Evolutionary conservation across 2,113 vertebrate species (phyloP), one percentile per base, ranked within the genome.

Genomic region (Misgurnus anguillicaudatus): DNA sequence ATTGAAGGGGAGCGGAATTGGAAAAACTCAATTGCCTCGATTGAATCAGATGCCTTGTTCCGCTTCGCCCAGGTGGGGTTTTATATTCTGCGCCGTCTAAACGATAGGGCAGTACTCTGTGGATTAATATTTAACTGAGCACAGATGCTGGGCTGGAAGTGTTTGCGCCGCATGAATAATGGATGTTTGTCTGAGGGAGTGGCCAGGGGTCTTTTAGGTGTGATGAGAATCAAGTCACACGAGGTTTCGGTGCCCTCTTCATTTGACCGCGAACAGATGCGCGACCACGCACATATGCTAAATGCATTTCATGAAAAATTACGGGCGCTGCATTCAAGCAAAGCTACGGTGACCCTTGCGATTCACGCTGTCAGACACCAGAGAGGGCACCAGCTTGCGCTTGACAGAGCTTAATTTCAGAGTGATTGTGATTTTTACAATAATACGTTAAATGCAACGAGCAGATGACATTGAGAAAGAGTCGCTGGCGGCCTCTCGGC

Each of bases 121-220:
- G 17, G 76, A 91, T 94, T 65, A 91, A 93, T 93, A 92, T 93
- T 94, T 90, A 82, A 93, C 61, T 11, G 85, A 78, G 89, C 85
- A 87, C 92, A 93, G 92, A 92, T 92, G 92, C 88, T 77, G 85
- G 87, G 85, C 88, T 89, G 88, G 80, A 89, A 91, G 89, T 91
- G 83, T 92, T 92, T 91, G 87, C 87, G 87, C 84, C 71, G 62
- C 77, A 91, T 92, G 80, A 91, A 92, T 93, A 91, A 91, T 92
- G 86, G 84, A 92, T 79, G 38, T 76, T 71, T 85, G 87, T 89
- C 87, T 88, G 79, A 72, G 88, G 89, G 87, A 84, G 86, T 85
- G 78, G 47, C 63, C 66, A 36, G 21, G 81, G 80, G 85, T 83
- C 83, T 72, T 72, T 61, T 86, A 85, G 53, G 87, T 81, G 80